These are phyloP conservation scores for Struthio camelus DNA, from an alignment of 2,113 vertebrate species.

Conservation along the genomic window DNA sequence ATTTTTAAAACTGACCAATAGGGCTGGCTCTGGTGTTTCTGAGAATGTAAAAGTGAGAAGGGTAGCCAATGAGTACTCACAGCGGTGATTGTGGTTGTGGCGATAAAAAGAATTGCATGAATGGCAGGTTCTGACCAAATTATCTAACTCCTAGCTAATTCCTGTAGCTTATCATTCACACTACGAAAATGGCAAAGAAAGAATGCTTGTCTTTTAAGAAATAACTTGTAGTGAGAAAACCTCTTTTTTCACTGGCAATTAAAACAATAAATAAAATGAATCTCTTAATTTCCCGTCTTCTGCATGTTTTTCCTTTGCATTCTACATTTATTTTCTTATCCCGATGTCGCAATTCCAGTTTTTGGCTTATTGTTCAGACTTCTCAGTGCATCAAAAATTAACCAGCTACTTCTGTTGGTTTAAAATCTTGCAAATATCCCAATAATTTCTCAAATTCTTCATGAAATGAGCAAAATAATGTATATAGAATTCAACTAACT, in stretches of 20 bases:
- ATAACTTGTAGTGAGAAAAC: neutral
- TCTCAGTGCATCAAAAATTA: neutral
- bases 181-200: neutral
- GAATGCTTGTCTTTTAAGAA: neutral
- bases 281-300: neutral
- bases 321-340: neutral
- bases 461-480: neutral
- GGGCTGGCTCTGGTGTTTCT: neutral
- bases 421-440: neutral
- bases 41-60: neutral
- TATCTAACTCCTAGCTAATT: neutral
- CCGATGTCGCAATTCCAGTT: neutral
- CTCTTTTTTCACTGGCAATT: neutral
- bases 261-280: neutral
- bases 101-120: neutral
- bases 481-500: neutral
- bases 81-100: neutral
- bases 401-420: neutral
- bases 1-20: constrained; percentile 62
- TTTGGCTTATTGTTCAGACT: neutral
- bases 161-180: neutral
- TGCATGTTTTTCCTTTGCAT: neutral
- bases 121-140: neutral
- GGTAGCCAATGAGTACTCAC: neutral
- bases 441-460: neutral